Evolutionary conservation across 1,140 invertebrate species (phyloP), one percentile per base, ranked within the genome.

Genomic region (Drosophila pectinifera): DNA sequence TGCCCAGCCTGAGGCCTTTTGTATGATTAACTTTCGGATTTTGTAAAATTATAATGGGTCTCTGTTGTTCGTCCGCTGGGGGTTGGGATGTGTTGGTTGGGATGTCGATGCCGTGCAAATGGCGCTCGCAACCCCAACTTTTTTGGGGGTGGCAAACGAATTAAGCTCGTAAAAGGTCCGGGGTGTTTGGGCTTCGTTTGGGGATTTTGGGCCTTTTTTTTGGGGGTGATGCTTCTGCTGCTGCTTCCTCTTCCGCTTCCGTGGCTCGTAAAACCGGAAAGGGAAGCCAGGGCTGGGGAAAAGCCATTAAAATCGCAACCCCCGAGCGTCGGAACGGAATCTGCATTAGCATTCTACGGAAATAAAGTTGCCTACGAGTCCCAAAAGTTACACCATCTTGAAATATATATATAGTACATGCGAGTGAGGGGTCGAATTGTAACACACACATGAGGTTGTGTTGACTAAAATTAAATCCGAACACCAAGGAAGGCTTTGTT

Each of bases 11-110:
- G 48, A 43, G 26, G 75, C 53, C 73, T 83, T 89, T 80, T 59
- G 77, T 89, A 73, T 80, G 84, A 89, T 88, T 88, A 89, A 84
- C 84, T 88, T 88, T 88, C 55, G 84, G 80, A 89, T 88, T 88
- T 88, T 89, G 76, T 89, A 80, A 84, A 89, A 88, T 89, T 77
- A 78, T 80, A 88, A 88, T 89, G 79, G 79, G 16, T 70, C 45
- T 61, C 55, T 45, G 43, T 53, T 61, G 70, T 46, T 51, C 46
- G 18, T 31, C 53, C n/a, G 28, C 41, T 43, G 42, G 49, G 54
- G 61, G 57, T 48, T 67, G 51, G 43, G 54, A 13, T 49, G 16
- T n/a, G 26, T 49, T 16, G n/a, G 28, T 18, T 34, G 48, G 48
- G 48, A 20, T 34, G 13, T 24, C 24, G 18, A 41, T 61, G 39